These are phyloP conservation scores for Syrrhaptes paradoxus DNA, from an alignment of 2,113 vertebrate species.

Conservation along the genomic window DNA sequence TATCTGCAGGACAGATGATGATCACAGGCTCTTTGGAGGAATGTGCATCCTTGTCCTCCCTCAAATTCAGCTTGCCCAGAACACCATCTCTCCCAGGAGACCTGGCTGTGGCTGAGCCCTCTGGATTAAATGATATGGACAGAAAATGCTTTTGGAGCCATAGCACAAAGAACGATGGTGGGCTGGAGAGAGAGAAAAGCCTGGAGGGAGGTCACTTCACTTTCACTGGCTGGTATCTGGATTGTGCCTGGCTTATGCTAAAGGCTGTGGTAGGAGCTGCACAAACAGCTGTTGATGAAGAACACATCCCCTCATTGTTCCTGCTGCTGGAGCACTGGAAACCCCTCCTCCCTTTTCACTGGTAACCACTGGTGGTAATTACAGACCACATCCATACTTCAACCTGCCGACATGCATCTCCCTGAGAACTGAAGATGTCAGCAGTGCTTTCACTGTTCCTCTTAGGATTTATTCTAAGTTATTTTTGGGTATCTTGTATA, in stretches of 20 bases:
- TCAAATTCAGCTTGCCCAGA: neutral
- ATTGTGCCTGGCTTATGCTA: neutral
- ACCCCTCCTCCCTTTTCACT: neutral
- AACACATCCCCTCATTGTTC: neutral
- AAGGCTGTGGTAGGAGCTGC: neutral
- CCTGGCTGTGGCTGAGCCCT: neutral
- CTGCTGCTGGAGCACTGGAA: neutral
- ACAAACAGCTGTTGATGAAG: neutral
- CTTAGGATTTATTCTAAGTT: constrained; percentile 67
- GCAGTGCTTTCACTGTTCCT: constrained; percentile 49
- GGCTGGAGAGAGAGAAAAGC: neutral
- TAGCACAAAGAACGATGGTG: neutral
- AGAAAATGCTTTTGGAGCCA: neutral
- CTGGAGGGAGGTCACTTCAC: neutral
- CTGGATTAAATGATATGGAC: neutral
- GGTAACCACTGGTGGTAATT: constrained; percentile 34
- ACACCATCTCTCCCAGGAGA: neutral
- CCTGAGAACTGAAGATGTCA: constrained; percentile 56
- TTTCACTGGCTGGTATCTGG: neutral
- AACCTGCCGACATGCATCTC: constrained; percentile 34
- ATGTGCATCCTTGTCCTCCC: neutral
- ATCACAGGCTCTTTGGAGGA: neutral
- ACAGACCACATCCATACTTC: neutral
- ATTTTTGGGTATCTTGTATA: constrained; percentile 72
- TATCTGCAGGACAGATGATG: neutral